Percentiles rank a stretch among this genome's conserved stretches.
Conservation (phyloP, 2,888 invertebrate genomes). For the Sarcophaga caerulescens region DNA sequence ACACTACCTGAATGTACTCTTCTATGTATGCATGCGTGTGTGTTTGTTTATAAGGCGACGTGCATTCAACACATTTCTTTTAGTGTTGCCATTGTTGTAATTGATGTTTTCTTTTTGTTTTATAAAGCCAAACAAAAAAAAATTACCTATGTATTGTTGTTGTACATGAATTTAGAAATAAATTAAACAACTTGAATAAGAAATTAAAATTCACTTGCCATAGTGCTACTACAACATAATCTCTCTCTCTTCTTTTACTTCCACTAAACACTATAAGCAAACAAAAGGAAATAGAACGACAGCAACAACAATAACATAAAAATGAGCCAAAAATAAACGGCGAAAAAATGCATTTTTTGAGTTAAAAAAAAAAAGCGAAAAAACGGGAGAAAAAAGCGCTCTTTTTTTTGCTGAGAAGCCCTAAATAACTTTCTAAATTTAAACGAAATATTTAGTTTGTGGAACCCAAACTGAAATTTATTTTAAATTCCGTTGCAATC, state of each 20-base stretch:
- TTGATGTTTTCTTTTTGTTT: background rate
- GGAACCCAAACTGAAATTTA: conserved; percentile 19
- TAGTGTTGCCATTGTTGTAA: background rate
- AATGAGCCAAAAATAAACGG: conserved; percentile 37
- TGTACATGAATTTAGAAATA: background rate
- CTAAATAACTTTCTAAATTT: conserved; percentile 68
- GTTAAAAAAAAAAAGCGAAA: conserved; percentile 10
- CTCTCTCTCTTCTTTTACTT: conserved; percentile 30
- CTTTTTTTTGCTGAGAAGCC: conserved; percentile 36
- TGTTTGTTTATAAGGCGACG: background rate
- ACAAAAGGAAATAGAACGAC: conserved; percentile 47
- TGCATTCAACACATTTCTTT: background rate
- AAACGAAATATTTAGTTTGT: conserved; percentile 30
- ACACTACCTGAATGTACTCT: background rate
- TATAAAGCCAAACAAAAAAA: background rate
- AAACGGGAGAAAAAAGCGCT: conserved; percentile 33
- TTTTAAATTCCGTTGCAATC: conserved; percentile 9
- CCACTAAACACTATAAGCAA: conserved; percentile 6
- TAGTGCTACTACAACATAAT: background rate
- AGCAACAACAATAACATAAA: conserved; percentile 21
- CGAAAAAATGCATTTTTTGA: conserved; percentile 44
- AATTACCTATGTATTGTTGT: background rate
- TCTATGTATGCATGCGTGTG: background rate
- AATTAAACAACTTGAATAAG: background rate
- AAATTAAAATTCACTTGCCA: conserved; percentile 6